phyloP scores from a whole-genome alignment of 2,113 vertebrate genomes.

The Macrotus californicus region DNA sequence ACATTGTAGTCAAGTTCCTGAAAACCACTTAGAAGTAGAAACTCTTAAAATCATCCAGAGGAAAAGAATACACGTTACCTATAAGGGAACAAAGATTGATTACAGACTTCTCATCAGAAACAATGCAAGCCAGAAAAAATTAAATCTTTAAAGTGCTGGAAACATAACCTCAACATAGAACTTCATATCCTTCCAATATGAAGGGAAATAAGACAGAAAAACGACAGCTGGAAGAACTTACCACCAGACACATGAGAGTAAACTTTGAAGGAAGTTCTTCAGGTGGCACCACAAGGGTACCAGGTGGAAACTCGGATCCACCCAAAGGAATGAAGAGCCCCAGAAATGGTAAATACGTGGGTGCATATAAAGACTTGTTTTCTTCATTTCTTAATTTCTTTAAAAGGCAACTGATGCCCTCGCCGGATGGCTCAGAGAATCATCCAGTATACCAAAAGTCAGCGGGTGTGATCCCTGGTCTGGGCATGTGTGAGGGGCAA shows the following conservation, averaged over 20 bases:
- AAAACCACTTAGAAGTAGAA: conserved; percentile 10
- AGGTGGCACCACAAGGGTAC: background rate
- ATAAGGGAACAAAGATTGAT: background rate
- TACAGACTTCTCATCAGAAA: background rate
- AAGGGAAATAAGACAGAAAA: conserved; percentile 9
- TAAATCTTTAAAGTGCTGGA: conserved; percentile 1
- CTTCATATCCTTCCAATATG: background rate
- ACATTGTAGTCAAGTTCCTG: background rate
- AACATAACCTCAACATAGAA: background rate
- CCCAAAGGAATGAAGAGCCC: background rate
- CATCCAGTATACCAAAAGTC: too few species aligned
- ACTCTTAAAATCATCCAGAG: background rate
- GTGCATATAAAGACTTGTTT: background rate
- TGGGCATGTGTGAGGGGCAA: too few species aligned
- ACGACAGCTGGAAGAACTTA: background rate
- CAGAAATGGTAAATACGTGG: background rate
- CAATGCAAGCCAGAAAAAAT: background rate
- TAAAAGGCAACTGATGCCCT: background rate
- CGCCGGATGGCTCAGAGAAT: too few species aligned
- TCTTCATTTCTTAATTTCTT: background rate
- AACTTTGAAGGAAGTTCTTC: background rate
- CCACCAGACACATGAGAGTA: background rate
- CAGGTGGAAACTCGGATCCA: background rate
- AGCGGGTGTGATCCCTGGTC: too few species aligned
- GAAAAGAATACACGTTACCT: background rate